Base-by-base conservation (phyloP, 2,888 invertebrate species). In the Caenorhabditis sp. region DNA sequence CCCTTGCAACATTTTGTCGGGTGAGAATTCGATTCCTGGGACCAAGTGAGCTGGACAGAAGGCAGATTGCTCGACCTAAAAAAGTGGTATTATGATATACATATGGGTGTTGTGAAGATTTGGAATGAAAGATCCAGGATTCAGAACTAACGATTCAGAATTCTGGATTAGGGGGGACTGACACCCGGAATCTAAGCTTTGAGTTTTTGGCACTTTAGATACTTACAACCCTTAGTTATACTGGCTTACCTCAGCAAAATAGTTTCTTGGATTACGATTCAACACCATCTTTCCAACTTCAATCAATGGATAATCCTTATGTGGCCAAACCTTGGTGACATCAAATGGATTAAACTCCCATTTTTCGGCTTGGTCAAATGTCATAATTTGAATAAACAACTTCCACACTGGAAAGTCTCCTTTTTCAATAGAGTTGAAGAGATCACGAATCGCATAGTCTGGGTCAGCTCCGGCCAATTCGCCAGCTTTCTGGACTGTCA, bases 261-360 rank as follows among this genome's bases (percentile, higher is more conserved):
- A 88, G 75, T 88, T 88, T 57, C 73, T 64, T 20, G 88, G 87
- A 63, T 88, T 88, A 4, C 84, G 67, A 70, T 88, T 85, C 17
- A 88, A 76, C 23, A 86, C 84, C 66, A 88, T 63, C 67, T 82
- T 82, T 58, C 88, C 88, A 26, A 87, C 87, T 31, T 86, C 83
- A 25, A 87, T 83, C 63, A 87, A 71, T 17, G 88, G 88, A 71
- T 74, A 88, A 26, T 88, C 83, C 17, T 61, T 63, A 62, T 88
- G 88, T 25, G 88, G 86, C 87, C 87, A 87, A 50, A 87, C 79
- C 81, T 89, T 89, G 10, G 90, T 90, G 5, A 90, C 83, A 73
- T 91, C 90, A 70, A 91, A 90, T 0, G 90, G 90, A 82, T 90
- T 89, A 81, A 87, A 90, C 52, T 87, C 85, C 53, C 85, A 85